These are phyloP conservation scores for Patella pellucida DNA, from an alignment of 2,888 invertebrate species.

Conservation along the genomic window DNA sequence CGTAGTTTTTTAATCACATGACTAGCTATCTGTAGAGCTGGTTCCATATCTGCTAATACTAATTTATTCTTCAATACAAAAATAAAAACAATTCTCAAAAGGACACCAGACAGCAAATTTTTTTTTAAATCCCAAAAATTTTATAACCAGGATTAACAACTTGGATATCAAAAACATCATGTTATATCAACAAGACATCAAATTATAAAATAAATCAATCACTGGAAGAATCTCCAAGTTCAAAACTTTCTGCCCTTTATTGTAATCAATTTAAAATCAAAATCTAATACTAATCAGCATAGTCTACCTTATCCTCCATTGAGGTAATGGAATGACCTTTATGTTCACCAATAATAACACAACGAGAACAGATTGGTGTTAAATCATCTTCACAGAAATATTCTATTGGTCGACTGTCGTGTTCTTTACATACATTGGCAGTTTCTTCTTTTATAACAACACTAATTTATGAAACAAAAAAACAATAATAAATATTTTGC, in stretches of 20 bases:
- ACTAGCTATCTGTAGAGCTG: slow-evolving; percentile 49
- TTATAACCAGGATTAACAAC: no score
- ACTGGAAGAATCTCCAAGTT: neutral
- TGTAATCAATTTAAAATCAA: no score
- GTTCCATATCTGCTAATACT: slow-evolving; percentile 51
- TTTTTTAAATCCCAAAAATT: no score
- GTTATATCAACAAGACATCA: neutral
- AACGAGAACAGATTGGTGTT: slow-evolving; percentile 64
- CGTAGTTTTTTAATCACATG: slow-evolving; percentile 47
- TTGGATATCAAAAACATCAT: neutral
- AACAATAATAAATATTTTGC: no score
- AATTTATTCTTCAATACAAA: slow-evolving; percentile 51
- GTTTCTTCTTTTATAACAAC: slow-evolving; percentile 28
- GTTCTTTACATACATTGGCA: slow-evolving; percentile 48
- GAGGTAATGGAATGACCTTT: slow-evolving; percentile 66
- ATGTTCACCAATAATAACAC: slow-evolving; percentile 68
- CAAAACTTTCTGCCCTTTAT: no score
- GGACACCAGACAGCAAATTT: neutral
- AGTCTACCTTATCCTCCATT: slow-evolving; percentile 64
- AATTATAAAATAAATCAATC: neutral
- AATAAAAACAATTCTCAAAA: neutral
- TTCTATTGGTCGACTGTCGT: slow-evolving; percentile 61
- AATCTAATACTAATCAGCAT: neutral
- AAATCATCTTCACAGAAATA: slow-evolving; percentile 69
- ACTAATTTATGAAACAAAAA: slow-evolving; percentile 24